phyloP scores from a whole-genome alignment of 2,797 vertebrate species.

The Poecilia gillii region DNA sequence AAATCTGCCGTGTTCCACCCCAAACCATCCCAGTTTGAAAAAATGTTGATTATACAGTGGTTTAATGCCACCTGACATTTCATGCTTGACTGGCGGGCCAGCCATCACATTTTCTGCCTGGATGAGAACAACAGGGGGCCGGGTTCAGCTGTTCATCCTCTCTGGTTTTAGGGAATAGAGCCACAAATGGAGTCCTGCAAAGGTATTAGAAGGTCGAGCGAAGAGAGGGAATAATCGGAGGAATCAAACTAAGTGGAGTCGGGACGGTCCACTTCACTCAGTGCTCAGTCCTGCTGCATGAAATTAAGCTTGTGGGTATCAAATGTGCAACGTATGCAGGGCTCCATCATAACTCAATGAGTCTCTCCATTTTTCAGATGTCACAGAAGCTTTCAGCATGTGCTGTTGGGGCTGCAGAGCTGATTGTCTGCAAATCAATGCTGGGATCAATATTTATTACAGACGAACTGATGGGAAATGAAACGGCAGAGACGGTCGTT shows the following conservation, averaged over 20 bases:
- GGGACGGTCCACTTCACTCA: slow-evolving; percentile 30
- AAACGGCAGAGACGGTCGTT: slow-evolving; percentile 32
- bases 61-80: slow-evolving; percentile 72
- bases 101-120: slow-evolving; percentile 68
- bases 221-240: slow-evolving; percentile 17
- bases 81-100: slow-evolving; percentile 54
- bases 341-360: slow-evolving; percentile 63
- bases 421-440: slow-evolving; percentile 60
- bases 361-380: slow-evolving; percentile 61
- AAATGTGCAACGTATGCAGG: slow-evolving; percentile 48
- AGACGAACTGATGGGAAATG: slow-evolving; percentile 52
- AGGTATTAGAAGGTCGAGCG: slow-evolving; percentile 5
- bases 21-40: slow-evolving; percentile 28
- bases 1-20: slow-evolving; percentile 19
- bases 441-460: slow-evolving; percentile 65
- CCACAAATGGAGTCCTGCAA: slow-evolving; percentile 18
- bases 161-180: slow-evolving; percentile 25
- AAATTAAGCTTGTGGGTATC: slow-evolving; percentile 53
- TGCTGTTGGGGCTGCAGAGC: slow-evolving; percentile 23
- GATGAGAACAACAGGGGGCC: slow-evolving; percentile 27
- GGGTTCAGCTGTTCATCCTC: slow-evolving; percentile 49
- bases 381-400: slow-evolving; percentile 45
- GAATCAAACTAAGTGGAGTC: slow-evolving; percentile 42
- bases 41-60: slow-evolving; percentile 44
- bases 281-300: slow-evolving; percentile 38